phyloP scores from a whole-genome alignment of 2,113 vertebrate genomes.

The Myodes glareolus region DNA sequence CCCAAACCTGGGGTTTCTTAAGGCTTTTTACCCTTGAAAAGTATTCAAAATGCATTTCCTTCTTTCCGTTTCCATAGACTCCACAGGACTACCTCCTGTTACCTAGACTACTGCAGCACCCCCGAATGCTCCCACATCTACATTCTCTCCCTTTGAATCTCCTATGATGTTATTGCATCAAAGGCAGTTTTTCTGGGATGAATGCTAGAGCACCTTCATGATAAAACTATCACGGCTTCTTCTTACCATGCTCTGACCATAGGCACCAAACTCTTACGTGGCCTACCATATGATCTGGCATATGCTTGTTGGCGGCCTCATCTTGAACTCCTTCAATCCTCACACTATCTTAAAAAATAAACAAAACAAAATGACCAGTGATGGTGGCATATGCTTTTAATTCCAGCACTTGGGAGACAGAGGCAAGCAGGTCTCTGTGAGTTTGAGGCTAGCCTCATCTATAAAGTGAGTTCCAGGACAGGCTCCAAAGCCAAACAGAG shows the following conservation, averaged over 20 bases:
- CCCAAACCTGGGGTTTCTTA: background rate
- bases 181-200: slow-evolving; percentile 18
- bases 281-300: background rate
- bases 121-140: background rate
- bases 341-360: background rate
- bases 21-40: slow-evolving; percentile 8
- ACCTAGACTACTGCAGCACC: background rate
- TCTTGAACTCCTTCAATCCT: background rate
- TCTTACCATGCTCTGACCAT: background rate
- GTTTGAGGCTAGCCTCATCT: too few relatives aligned
- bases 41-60: background rate
- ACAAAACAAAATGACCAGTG: background rate
- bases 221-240: slow-evolving; percentile 5
- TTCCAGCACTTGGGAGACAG: too few relatives aligned
- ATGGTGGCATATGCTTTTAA: too few relatives aligned
- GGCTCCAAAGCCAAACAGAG: too few relatives aligned
- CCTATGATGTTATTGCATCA: background rate
- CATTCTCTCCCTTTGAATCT: background rate
- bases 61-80: background rate
- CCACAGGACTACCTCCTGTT: background rate
- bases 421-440: too few relatives aligned
- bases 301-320: background rate
- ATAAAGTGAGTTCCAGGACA: too few relatives aligned
- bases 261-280: background rate
- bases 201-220: background rate